Conservation (phyloP, 1,140 invertebrate genomes). For the Mylabris phalerata region DNA sequence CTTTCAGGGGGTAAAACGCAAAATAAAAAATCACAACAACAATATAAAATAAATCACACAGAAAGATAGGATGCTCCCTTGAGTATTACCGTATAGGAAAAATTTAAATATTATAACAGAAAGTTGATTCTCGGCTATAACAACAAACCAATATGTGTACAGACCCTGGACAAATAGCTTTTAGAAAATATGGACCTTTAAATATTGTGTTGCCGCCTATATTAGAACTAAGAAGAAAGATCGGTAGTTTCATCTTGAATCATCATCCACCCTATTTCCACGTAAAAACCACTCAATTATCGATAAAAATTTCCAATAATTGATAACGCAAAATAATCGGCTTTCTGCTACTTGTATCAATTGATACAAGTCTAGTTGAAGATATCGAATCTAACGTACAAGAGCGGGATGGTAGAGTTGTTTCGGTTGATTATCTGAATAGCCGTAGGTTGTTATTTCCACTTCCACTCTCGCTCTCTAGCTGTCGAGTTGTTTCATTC, state of each 20-base stretch:
- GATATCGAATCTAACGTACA: too few species aligned
- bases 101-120: constrained; percentile 8
- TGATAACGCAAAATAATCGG: constrained; percentile 5
- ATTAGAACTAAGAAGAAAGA: constrained; percentile 9
- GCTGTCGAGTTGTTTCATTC: constrained; percentile 25
- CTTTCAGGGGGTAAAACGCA: too few species aligned
- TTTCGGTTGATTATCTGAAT: constrained; percentile 28
- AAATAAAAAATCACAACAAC: too few species aligned
- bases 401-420: constrained; percentile 2
- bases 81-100: too few species aligned
- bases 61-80: too few species aligned
- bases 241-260: background rate
- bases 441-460: constrained; percentile 19
- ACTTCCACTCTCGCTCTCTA: too few species aligned
- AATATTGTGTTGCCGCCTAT: constrained; percentile 24
- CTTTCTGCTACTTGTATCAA: background rate
- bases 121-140: constrained; percentile 8
- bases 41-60: too few species aligned
- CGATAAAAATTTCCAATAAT: too few species aligned
- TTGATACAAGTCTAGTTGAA: too few species aligned
- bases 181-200: constrained; percentile 28
- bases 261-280: background rate
- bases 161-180: constrained; percentile 19
- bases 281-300: background rate
- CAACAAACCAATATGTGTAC: constrained; percentile 28